These are phyloP conservation scores for Marisa cornuarietis DNA, from an alignment of 1,140 invertebrate species.

Conservation along the genomic window DNA sequence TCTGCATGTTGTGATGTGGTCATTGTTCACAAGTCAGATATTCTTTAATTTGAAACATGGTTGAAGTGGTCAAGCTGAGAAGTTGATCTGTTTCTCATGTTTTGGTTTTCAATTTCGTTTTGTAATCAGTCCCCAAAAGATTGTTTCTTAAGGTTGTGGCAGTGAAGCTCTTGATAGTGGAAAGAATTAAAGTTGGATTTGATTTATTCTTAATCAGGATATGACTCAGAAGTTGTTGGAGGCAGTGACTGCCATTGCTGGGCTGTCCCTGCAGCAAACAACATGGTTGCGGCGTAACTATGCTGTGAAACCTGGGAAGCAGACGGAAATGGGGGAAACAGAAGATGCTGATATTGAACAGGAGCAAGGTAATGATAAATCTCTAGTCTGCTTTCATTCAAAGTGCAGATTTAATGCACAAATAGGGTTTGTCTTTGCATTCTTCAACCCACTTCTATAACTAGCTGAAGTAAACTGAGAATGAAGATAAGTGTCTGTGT, in stretches of 20 bases:
- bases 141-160: too few species aligned
- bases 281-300: conserved; percentile 90
- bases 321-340: conserved; percentile 51
- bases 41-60: too few species aligned
- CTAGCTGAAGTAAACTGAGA: not conserved
- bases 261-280: conserved; percentile 88
- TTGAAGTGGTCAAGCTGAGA: too few species aligned
- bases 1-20: too few species aligned
- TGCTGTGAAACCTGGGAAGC: conserved; percentile 78
- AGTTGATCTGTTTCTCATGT: too few species aligned
- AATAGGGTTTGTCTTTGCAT: too few species aligned
- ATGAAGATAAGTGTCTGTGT: not conserved
- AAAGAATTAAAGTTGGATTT: not conserved
- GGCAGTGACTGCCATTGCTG: conserved; percentile 85
- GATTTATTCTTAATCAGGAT: conserved; percentile 45
- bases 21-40: too few species aligned
- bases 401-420: not conserved
- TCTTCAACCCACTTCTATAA: too few species aligned
- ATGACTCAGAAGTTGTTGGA: conserved; percentile 78
- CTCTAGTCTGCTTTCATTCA: not conserved
- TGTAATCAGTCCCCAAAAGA: too few species aligned
- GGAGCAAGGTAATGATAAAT: conserved; percentile 21
- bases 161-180: not conserved
- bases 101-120: too few species aligned
- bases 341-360: conserved; percentile 49